Evolutionary conservation across 2,113 vertebrate genomes (phyloP).

Genomic region (Phaetusa simplex): DNA sequence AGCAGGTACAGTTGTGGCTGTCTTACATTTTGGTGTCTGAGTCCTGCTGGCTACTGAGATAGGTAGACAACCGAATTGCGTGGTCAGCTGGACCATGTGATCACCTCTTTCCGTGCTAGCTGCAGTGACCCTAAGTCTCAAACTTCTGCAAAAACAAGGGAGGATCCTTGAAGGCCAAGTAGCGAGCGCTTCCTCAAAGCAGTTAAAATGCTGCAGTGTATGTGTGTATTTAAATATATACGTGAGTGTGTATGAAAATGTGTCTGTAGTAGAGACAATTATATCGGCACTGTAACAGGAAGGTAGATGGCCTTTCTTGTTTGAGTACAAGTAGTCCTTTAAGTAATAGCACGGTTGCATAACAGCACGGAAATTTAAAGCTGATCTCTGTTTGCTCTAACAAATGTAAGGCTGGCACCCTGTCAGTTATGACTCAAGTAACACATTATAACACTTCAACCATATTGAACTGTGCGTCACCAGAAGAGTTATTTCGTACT

Average conservation of each 20-base stretch:
- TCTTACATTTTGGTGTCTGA: neutral
- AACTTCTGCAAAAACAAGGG: neutral
- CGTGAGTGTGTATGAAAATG: neutral
- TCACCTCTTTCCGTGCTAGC: neutral
- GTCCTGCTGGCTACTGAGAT: neutral
- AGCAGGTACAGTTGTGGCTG: neutral
- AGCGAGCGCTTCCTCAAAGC: neutral
- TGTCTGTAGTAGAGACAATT: neutral
- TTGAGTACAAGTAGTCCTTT: slow-evolving; percentile 53
- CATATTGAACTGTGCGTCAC: neutral
- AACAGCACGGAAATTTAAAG: slow-evolving; percentile 46
- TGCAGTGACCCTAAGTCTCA: neutral
- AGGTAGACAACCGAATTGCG: neutral
- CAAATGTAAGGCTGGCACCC: slow-evolving; percentile 36
- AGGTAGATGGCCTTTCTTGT: slow-evolving; percentile 12
- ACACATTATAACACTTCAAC: slow-evolving; percentile 14
- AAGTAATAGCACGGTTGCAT: slow-evolving; percentile 42
- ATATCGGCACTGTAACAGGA: neutral
- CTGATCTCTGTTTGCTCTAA: slow-evolving; percentile 51
- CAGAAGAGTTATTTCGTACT: neutral
- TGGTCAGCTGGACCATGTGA: accelerated
- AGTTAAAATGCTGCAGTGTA: neutral
- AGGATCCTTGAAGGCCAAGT: neutral
- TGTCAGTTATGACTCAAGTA: slow-evolving; percentile 58
- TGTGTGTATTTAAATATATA: neutral